Conservation (phyloP, 2,888 invertebrate species). For the Leucophora obtusa region DNA sequence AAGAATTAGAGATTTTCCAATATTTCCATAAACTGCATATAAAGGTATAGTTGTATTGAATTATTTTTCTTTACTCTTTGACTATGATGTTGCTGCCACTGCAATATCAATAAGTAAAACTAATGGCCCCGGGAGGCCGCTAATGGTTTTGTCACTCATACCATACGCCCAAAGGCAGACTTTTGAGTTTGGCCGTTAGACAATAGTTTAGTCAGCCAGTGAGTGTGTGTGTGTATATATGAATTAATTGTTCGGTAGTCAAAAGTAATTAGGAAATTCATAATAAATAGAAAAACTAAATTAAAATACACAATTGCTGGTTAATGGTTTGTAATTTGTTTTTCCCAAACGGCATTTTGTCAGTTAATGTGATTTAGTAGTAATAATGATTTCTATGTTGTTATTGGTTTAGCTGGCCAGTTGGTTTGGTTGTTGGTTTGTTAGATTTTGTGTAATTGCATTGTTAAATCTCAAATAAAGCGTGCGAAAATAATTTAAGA, state of each 20-base stretch:
- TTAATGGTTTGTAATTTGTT: constrained; percentile 50
- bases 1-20: no score
- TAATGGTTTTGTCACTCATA: constrained; percentile 15
- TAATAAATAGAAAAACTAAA: constrained; percentile 32
- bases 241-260: constrained; percentile 33
- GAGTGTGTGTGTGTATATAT: background rate
- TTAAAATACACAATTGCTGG: constrained; percentile 47
- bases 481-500: no score
- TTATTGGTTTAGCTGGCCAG: background rate
- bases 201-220: background rate
- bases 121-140: constrained; percentile 2
- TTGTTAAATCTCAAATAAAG: no score
- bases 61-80: background rate
- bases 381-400: background rate
- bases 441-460: background rate
- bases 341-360: constrained; percentile 47
- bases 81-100: background rate
- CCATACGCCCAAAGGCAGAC: background rate
- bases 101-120: constrained; percentile 11
- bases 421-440: background rate
- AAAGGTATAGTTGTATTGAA: background rate
- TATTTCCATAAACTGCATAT: background rate
- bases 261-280: constrained; percentile 54
- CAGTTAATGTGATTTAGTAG: constrained; percentile 24
- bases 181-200: background rate